These are phyloP conservation scores for Portevinia maculata DNA, from an alignment of 2,888 invertebrate genomes.

Conservation along the genomic window DNA sequence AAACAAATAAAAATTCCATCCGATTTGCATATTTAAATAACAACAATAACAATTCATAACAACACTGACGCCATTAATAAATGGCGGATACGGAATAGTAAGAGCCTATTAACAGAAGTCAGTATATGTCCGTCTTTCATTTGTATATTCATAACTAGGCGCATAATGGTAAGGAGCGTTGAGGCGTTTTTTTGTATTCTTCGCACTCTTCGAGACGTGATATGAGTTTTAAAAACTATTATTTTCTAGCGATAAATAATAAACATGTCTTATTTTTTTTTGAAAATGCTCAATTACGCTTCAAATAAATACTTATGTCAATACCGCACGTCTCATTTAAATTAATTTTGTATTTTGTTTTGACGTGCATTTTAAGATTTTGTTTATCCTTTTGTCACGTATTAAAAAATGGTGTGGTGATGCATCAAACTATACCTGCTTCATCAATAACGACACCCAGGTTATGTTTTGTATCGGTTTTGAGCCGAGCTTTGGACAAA, in stretches of 20 bases:
- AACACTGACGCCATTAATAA: too few relatives aligned
- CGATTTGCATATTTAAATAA: too few relatives aligned
- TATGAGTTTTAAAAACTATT: neutral
- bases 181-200: constrained; percentile 4
- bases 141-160: constrained; percentile 16
- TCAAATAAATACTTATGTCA: neutral
- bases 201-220: constrained; percentile 24
- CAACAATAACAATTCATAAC: too few relatives aligned
- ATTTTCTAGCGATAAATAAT: neutral
- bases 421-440: too few relatives aligned
- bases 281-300: constrained; percentile 2
- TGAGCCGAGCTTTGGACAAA: too few relatives aligned
- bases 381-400: too few relatives aligned
- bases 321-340: neutral
- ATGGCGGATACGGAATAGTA: too few relatives aligned
- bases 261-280: neutral
- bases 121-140: neutral
- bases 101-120: neutral
- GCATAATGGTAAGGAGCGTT: constrained; percentile 31
- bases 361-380: neutral
- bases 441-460: too few relatives aligned
- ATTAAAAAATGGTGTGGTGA: too few relatives aligned
- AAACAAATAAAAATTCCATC: too few relatives aligned
- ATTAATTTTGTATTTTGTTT: neutral
- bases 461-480: too few relatives aligned